These are phyloP conservation scores for Peromyscus eremicus DNA, from an alignment of 2,797 vertebrate genomes.

Conservation along the genomic window DNA sequence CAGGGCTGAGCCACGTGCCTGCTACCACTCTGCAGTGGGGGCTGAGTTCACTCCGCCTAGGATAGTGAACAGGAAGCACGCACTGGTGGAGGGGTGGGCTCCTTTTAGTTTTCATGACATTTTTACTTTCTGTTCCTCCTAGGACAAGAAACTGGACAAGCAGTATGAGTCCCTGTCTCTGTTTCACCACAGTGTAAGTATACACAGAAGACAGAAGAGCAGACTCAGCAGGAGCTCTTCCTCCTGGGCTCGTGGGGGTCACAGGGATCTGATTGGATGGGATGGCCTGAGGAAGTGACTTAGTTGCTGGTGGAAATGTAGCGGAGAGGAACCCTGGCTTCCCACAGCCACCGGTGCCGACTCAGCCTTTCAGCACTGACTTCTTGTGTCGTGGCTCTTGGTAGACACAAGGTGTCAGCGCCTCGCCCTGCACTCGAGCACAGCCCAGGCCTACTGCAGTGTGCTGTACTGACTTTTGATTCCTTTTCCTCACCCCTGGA, in stretches of 20 bases:
- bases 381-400: background rate
- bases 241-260: background rate
- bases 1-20: background rate
- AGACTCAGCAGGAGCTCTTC: background rate
- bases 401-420: background rate
- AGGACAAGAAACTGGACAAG: conserved; percentile 98
- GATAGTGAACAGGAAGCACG: background rate
- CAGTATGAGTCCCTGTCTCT: conserved; percentile 94
- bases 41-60: background rate
- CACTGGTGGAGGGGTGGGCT: background rate
- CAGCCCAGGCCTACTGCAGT: rapidly evolving
- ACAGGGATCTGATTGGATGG: background rate
- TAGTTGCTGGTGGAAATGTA: background rate
- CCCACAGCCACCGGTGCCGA: rapidly evolving
- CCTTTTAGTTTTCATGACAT: background rate
- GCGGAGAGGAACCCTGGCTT: background rate
- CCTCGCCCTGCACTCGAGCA: too few species aligned
- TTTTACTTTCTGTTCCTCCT: conserved; percentile 63
- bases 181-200: conserved; percentile 95
- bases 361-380: background rate
- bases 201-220: background rate
- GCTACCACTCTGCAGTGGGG: background rate
- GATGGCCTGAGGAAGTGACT: too few species aligned
- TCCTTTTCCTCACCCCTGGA: too few species aligned
- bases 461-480: background rate